Evolutionary conservation across 2,797 vertebrate species (phyloP), one percentile per base, ranked within the genome.

Genomic region (Mus spretus): DNA sequence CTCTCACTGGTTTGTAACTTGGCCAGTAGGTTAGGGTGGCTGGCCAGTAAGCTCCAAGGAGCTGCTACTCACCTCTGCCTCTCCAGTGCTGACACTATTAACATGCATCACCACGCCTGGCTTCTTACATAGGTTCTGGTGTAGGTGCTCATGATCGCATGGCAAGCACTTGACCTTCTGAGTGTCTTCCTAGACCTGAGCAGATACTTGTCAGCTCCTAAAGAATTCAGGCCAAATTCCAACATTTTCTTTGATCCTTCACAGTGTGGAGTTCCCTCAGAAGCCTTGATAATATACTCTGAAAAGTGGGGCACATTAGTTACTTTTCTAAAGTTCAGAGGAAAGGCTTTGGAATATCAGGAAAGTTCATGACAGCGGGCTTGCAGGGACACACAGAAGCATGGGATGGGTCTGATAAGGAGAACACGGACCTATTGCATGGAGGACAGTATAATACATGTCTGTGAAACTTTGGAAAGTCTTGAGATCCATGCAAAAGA

Each of bases 361-460:
- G 34, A 61, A 47, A 70, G 6, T 13, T 61, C 37, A 0, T 0
- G 63, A 72, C 63, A 63, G n/a, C 1, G 40, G 14, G 26, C 50
- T 79, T 20, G 20, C 4, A 4, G 24, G 75, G 20, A 24, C 1
- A 9, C 1, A 5, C 3, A 24, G 61, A 82, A 70, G 19, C 81
- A 47, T 0, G 3, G 15, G 5, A 14, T 26, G 1, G 10, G 14
- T 10, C 28, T 28, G 24, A 26, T 6, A 6, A 86, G 87, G 10
- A n/a, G 12, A 50, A n/a, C 26, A 24, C 0, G 31, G 59, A 57
- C 8, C 37, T 19, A 11, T 0, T 20, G 28, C 0, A 3, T 2
- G 22, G 1, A 63, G 34, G 19, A 37, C 22, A 9, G 7, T 19
- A 34, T 26, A 57, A 15, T 13, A 47, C 57, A 13, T 12, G 15